Evolutionary conservation across 1,140 invertebrate genomes (phyloP), one percentile per base, ranked within the genome.

Genomic region (Tetramorium simillimum): DNA sequence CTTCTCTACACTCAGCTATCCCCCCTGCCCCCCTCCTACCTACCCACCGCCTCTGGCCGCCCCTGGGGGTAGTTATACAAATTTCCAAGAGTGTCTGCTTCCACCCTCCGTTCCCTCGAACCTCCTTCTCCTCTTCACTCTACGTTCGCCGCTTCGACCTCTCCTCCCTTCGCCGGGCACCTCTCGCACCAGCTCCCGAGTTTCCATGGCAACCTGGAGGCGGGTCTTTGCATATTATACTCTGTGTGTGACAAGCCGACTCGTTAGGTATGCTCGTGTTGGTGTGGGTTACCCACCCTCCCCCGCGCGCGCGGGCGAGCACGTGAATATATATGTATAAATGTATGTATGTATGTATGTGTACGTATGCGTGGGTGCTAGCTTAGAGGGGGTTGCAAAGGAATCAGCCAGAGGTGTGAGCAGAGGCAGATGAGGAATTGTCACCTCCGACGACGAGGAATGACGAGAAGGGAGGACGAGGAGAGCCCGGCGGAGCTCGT

Each of bases 51-150:
- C 92, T 92, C 88, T 87, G 90, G 86, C 91, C 91, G 89, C 91
- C 92, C 92, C 90, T 92, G 92, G 94, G 93, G 93, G 94, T 95
- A 95, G 94, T 95, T 95, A 94, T 95, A 95, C 94, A 95, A 95
- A 95, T 95, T 95, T 95, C 94, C 92, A 94, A 94, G 94, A 94
- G 94, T 94, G 92, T 94, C 93, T 94, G 92, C 91, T 90, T 87
- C 90, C 92, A 82, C 82, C 86, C 91, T 88, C 56, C 86, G 87
- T 76, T 90, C 88, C 89, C 88, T 88, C 85, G 80, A 65, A 89
- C 80, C 90, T 53, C 85, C 86, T 86, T 88, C 88, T 89, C 65
- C 80, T 70, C 87, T 85, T 86, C 69, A 46, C 86, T 88, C 73
- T 76, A 81, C 51, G 80, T 63, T 84, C 80, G 80, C 69, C 80